These are phyloP conservation scores for Paramuricea clavata DNA, from an alignment of 92 coral and sea anemone species.

Conservation along the genomic window DNA sequence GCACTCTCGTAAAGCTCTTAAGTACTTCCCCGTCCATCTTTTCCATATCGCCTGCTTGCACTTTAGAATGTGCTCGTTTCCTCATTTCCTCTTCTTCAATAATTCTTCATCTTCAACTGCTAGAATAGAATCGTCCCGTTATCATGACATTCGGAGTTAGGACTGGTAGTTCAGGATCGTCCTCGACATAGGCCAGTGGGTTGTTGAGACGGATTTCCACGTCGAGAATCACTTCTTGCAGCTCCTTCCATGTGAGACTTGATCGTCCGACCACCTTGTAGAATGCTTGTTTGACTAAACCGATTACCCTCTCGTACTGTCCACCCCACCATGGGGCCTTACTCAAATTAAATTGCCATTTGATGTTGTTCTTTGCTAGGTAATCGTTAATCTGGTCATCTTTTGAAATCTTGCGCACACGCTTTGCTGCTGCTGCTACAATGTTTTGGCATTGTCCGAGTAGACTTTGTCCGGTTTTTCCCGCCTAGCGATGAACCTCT, in stretches of 20 bases:
- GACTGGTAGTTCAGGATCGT: too few species aligned
- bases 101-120: too few species aligned
- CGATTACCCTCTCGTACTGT: conserved; percentile 1
- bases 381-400: neutral
- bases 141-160: too few species aligned
- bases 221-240: too few species aligned
- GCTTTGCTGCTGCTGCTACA: neutral
- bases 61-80: neutral
- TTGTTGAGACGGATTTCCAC: too few species aligned
- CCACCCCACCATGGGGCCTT: conserved; percentile 5
- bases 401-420: neutral
- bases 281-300: too few species aligned
- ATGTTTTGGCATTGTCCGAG: conserved; percentile 2
- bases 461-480: neutral
- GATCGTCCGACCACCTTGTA: too few species aligned
- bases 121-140: too few species aligned
- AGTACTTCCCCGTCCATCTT: neutral
- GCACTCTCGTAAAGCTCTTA: neutral
- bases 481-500: neutral
- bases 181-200: too few species aligned
- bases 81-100: conserved; percentile 6
- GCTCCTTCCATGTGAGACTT: neutral
- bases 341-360: neutral
- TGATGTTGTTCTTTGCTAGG: neutral
- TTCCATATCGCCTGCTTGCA: conserved; percentile 18